Percentiles rank a stretch among this genome's conserved stretches.
These are phyloP conservation scores for Zygogramma bicolorata DNA, from an alignment of 2,888 invertebrate genomes.

Conservation along the genomic window DNA sequence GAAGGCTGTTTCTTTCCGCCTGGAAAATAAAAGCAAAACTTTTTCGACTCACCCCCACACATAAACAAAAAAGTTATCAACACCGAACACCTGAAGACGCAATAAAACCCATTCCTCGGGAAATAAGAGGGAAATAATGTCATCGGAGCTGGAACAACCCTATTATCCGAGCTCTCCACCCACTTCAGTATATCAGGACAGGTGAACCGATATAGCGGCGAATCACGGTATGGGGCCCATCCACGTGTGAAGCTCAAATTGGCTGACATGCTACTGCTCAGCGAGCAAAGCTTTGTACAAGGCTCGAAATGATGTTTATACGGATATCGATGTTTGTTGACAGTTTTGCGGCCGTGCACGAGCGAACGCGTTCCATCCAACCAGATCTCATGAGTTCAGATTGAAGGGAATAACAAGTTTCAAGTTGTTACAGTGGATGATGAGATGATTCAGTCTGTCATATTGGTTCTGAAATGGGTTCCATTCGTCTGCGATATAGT, in stretches of 20 bases:
- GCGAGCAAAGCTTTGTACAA: background rate
- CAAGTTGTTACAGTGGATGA: background rate
- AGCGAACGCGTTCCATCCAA: background rate
- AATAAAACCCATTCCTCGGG: background rate
- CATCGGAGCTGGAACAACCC: background rate
- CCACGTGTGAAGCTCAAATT: background rate
- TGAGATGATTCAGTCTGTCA: background rate
- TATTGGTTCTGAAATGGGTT: too few relatives aligned
- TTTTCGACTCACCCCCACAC: background rate
- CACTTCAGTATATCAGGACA: background rate
- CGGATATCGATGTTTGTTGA: background rate
- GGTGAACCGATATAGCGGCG: background rate
- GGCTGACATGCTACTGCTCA: background rate
- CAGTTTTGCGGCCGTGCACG: background rate
- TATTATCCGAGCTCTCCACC: background rate
- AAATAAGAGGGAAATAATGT: background rate
- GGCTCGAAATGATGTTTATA: background rate
- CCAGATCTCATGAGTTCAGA: background rate
- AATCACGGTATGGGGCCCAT: background rate
- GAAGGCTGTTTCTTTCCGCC: too few relatives aligned
- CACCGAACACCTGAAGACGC: background rate
- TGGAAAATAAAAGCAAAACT: too few relatives aligned
- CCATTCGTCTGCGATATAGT: too few relatives aligned
- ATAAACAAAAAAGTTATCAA: background rate
- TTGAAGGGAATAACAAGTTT: background rate